Base-by-base conservation (phyloP, 1,140 invertebrate genomes). In the Dendroctonus ponderosae region DNA sequence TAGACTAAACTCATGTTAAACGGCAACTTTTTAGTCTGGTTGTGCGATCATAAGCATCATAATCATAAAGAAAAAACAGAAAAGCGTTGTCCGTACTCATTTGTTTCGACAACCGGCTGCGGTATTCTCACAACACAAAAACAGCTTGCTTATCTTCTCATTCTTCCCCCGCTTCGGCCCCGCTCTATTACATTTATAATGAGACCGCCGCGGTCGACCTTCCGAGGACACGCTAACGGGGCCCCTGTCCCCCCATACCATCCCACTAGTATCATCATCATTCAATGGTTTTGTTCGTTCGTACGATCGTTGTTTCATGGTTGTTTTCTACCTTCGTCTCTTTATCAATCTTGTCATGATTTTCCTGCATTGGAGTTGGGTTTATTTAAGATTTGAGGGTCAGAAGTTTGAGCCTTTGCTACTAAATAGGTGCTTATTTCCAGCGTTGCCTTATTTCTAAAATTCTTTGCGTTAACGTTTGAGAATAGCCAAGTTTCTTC, bases 191-290 rank as follows among this genome's bases (percentile, higher is more conserved):
- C 67, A 69, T 69, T 64, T 66, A 66, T 69, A 69, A 69, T 69
- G 64, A 69, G 63, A 69, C 61, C 61, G 66, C 60, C 67, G 63
- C 61, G 67, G 49, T 66, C 67, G 67, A 69, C 67, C 67, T 69
- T 69, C 67, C 67, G 67, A 69, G 67, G 67, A 69, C 67, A 69
- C 62, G 54, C 52, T 57, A 64, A 64, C 48, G 41, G n/a, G 8
- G 14, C n/a, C 53, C 52, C 52, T 38, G 6, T 54, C 26, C n/a
- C 41, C 62, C 43, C 42, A 14, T 15, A 2, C 51, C 41, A 7
- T 15, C 15, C 53, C 38, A 37, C 53, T 56, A 9, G 9, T 56
- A 9, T 7, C 15, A 41, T 40, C 53, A 38, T 56, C 38, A 15
- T 51, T 51, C 50, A 51, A 51, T 51, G 5, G 50, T 46, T 9